Evolutionary conservation across 2,888 invertebrate species (phyloP).

Genomic region (Cephonodes hylas): DNA sequence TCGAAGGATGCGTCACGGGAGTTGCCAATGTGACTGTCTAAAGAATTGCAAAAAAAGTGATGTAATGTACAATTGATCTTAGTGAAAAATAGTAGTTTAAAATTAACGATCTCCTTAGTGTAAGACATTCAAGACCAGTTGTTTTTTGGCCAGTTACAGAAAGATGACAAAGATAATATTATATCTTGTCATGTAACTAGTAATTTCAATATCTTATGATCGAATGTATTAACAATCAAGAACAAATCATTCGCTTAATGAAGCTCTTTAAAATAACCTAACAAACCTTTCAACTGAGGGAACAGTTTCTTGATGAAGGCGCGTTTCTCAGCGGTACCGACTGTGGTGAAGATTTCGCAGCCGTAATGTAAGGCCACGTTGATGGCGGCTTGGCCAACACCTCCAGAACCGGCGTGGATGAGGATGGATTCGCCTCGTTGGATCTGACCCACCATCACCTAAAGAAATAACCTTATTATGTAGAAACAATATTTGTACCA

Average conservation of each 20-base stretch:
- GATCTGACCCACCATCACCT: constrained; percentile 86
- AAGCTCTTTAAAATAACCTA: not conserved
- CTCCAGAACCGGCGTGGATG: constrained; percentile 97
- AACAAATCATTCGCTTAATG: too few relatives aligned
- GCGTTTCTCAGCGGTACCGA: constrained; percentile 92
- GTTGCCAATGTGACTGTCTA: constrained; percentile 88
- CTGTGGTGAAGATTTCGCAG: constrained; percentile 96
- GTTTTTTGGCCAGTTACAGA: too few relatives aligned
- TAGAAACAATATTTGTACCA: too few relatives aligned
- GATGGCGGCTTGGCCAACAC: constrained; percentile 98
- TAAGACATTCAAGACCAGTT: too few relatives aligned
- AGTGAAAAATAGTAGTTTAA: not conserved
- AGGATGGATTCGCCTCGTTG: constrained; percentile 91
- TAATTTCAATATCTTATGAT: too few relatives aligned
- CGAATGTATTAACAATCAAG: too few relatives aligned
- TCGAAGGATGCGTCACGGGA: constrained; percentile 94
- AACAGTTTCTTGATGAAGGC: constrained; percentile 94
- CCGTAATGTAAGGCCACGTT: constrained; percentile 94
- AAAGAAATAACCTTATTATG: not conserved
- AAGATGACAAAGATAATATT: too few relatives aligned
- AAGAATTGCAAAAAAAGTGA: constrained; percentile 5
- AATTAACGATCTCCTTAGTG: too few relatives aligned
- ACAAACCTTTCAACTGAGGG: constrained; percentile 84
- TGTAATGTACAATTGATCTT: not conserved
- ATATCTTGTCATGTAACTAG: too few relatives aligned